These are phyloP conservation scores for Periophthalmus magnuspinnatus DNA, from an alignment of 2,797 vertebrate genomes.

Conservation along the genomic window DNA sequence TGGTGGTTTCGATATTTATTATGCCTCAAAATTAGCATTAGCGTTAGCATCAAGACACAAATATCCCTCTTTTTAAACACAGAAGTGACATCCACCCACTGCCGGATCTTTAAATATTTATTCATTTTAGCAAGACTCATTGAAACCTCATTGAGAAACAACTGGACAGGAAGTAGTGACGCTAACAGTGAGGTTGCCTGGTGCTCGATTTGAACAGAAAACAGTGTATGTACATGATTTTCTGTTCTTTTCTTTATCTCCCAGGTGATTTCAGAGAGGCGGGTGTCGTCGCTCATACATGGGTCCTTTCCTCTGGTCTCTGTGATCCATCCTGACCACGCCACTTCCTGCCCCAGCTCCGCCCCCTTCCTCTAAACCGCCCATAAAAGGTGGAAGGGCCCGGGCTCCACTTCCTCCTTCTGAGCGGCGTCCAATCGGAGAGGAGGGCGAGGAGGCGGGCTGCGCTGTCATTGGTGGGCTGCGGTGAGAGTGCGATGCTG, in stretches of 20 bases:
- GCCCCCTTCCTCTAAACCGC: conserved; percentile 3
- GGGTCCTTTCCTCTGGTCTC: conserved; percentile 47
- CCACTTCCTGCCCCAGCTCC: conserved; percentile 11
- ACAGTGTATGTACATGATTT: no score
- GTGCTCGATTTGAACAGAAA: no score
- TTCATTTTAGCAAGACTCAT: no score
- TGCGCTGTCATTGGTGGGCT: conserved; percentile 70
- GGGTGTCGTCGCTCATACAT: conserved; percentile 48
- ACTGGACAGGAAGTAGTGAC: no score
- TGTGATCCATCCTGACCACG: conserved; percentile 56
- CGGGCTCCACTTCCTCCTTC: conserved; percentile 28
- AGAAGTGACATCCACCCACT: no score
- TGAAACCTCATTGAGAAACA: no score
- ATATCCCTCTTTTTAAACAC: no score
- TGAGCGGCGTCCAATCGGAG: conserved; percentile 60
- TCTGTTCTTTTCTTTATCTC: conserved; percentile 3
- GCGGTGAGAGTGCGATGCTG: conserved; percentile 80
- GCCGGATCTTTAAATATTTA: no score
- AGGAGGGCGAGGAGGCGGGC: conserved; percentile 69
- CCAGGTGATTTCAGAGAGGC: conserved; percentile 40
- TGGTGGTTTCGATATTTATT: no score
- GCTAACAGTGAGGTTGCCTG: no score
- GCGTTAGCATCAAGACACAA: no score
- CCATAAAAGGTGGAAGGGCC: conserved; percentile 64
- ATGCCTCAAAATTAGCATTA: no score